These are phyloP conservation scores for Platysteira castanea DNA, from an alignment of 2,113 vertebrate genomes.

Conservation along the genomic window DNA sequence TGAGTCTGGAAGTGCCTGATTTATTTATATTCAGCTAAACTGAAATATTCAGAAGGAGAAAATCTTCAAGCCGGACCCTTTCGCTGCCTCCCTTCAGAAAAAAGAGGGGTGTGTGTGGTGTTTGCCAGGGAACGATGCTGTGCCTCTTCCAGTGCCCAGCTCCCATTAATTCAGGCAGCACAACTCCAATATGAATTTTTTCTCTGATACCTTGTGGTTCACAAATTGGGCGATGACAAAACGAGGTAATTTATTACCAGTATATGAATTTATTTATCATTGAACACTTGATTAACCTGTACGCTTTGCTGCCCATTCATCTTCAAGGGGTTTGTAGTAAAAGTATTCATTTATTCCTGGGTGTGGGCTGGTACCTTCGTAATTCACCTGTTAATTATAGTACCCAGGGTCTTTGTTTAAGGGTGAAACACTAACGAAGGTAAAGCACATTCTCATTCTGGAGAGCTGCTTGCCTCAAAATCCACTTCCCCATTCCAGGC, in stretches of 20 bases:
- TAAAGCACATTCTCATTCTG: constrained; percentile 22
- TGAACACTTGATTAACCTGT: constrained; percentile 65
- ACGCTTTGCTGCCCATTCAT: constrained; percentile 39
- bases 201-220: constrained; percentile 2
- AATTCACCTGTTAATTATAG: constrained; percentile 69
- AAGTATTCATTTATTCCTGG: constrained; percentile 55
- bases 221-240: constrained; percentile 57
- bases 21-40: constrained; percentile 41
- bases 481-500: not conserved
- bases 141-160: not conserved
- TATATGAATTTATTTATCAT: constrained; percentile 70
- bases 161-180: constrained; percentile 19
- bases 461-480: not conserved
- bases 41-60: constrained; percentile 35
- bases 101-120: not conserved
- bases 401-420: not conserved
- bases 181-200: constrained; percentile 17
- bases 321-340: constrained; percentile 59
- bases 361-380: constrained; percentile 37
- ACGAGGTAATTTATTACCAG: constrained; percentile 56
- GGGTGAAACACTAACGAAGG: constrained; percentile 44
- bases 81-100: not conserved
- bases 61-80: not conserved
- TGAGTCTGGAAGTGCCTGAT: constrained; percentile 39
- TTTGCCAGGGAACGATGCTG: not conserved